A percentile compares a stretch with the other conserved stretches of the same genome.
phyloP scores from a whole-genome alignment of 2,888 invertebrate species.

The Aphodius granarius region DNA sequence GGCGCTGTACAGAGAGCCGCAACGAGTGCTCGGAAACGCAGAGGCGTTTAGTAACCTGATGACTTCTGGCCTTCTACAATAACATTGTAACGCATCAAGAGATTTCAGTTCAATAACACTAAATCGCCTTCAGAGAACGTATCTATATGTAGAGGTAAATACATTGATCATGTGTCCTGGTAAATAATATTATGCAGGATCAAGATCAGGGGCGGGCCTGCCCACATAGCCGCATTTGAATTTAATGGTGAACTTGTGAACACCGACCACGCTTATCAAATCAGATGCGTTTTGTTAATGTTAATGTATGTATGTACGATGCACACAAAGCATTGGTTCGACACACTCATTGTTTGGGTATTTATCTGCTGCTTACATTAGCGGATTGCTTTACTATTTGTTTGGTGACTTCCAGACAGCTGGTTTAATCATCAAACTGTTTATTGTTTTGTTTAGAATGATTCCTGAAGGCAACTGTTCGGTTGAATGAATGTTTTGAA shows the following conservation, averaged over 20 bases:
- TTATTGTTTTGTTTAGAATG: not conserved
- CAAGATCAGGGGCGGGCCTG: not conserved
- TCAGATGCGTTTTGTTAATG: not conserved
- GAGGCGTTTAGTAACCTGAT: conserved; percentile 5
- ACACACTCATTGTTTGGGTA: not conserved
- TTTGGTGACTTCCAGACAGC: not conserved
- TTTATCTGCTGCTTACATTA: not conserved
- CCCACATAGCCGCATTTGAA: not conserved
- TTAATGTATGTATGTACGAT: too few species aligned
- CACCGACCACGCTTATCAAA: not conserved
- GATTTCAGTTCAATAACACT: conserved; percentile 27
- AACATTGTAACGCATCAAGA: conserved; percentile 25
- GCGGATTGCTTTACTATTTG: not conserved
- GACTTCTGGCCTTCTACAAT: conserved; percentile 22
- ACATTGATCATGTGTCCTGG: not conserved
- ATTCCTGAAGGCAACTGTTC: not conserved
- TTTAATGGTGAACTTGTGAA: not conserved
- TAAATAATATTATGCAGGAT: not conserved
- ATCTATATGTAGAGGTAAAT: not conserved
- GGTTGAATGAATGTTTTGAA: not conserved
- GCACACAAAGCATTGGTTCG: not conserved
- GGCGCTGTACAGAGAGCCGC: not conserved
- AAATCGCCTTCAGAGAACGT: conserved; percentile 12
- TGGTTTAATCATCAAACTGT: not conserved
- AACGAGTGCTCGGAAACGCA: not conserved